Evolutionary conservation across 1,140 invertebrate species (phyloP), one percentile per base, ranked within the genome.

Genomic region (Parasteatoda tepidariorum): DNA sequence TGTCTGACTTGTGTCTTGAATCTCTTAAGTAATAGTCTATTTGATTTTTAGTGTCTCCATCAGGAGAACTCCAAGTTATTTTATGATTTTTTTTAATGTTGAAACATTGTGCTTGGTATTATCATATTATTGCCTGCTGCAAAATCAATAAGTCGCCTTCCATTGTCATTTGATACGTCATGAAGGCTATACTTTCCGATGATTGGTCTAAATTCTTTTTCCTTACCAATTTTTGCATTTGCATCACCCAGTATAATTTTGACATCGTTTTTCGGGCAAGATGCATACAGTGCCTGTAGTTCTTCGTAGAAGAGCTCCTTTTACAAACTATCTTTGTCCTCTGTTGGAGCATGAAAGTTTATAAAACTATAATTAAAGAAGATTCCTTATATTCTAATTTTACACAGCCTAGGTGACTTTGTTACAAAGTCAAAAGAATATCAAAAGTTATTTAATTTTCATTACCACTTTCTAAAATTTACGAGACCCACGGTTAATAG

Each of bases 61-160:
- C 22, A 28, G 62, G 62, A 15, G 28, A 66, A 6, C 31, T 9
- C 62, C 62, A 66, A 31, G 62, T 33, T 11, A 33, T 33, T 66
- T 66, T 66, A 33, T 66, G 62, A 31, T 28, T 66, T 6, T 31
- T 31, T 66, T 66, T 66, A 66, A n/a, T 66, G 62, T 31, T 66
- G 26, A 22, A 66, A 66, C 26, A 31, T 31, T 7, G 62, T 66
- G 22, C 62, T 66, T 31, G 26, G 26, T n/a, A n/a, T n/a, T n/a
- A n/a, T n/a, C n/a, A n/a, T n/a, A n/a, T n/a, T n/a, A n/a, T n/a
- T n/a, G n/a, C 13, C 31, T 66, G 62, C 13, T 11, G 62, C 62
- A 66, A 66, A 66, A 31, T 31, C 62, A 30, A 70, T 48, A 41
- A 70, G 30, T 26, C 31, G 5, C 24, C 11, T 70, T 48, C 33